These are phyloP conservation scores for Desoria tigrina DNA, from an alignment of 2,888 invertebrate species.

Conservation along the genomic window DNA sequence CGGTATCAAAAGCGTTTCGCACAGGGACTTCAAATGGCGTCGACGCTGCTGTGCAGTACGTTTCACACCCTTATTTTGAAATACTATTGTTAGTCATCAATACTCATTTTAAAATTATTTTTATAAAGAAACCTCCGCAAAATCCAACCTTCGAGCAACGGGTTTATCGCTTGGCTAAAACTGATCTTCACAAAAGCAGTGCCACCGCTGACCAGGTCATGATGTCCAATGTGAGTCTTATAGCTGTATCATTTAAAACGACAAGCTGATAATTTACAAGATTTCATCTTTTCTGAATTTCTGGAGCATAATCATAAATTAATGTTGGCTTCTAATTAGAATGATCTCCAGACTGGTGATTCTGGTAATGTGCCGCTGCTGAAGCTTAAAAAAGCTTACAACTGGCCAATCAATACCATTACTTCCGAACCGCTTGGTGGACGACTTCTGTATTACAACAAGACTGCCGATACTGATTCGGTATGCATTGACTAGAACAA, in stretches of 20 bases:
- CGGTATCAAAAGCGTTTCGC: slow-evolving; percentile 42
- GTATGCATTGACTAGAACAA: too few relatives aligned
- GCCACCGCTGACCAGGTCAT: slow-evolving; percentile 33
- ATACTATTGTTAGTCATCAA: not conserved
- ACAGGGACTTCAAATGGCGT: slow-evolving; percentile 51
- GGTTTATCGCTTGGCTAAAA: slow-evolving; percentile 44
- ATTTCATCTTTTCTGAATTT: not conserved
- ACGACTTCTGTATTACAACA: slow-evolving; percentile 32
- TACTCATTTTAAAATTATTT: not conserved
- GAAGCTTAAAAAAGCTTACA: slow-evolving; percentile 45
- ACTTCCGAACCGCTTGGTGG: slow-evolving; percentile 49
- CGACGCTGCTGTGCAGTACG: slow-evolving; percentile 35
- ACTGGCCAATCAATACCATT: slow-evolving; percentile 50
- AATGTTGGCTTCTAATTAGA: not conserved
- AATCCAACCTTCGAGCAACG: slow-evolving; percentile 37
- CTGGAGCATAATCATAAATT: not conserved
- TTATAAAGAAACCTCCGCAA: slow-evolving; percentile 23
- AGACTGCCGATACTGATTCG: slow-evolving; percentile 5
- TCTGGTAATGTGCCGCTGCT: slow-evolving; percentile 16
- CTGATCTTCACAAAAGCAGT: slow-evolving; percentile 34
- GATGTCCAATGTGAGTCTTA: slow-evolving; percentile 40
- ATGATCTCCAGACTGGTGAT: not conserved
- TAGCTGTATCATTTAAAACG: not conserved
- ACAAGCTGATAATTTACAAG: not conserved
- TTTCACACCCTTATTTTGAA: slow-evolving; percentile 3